Evolutionary conservation across 1,140 invertebrate species (phyloP).

Genomic region (Drosophila busckii): DNA sequence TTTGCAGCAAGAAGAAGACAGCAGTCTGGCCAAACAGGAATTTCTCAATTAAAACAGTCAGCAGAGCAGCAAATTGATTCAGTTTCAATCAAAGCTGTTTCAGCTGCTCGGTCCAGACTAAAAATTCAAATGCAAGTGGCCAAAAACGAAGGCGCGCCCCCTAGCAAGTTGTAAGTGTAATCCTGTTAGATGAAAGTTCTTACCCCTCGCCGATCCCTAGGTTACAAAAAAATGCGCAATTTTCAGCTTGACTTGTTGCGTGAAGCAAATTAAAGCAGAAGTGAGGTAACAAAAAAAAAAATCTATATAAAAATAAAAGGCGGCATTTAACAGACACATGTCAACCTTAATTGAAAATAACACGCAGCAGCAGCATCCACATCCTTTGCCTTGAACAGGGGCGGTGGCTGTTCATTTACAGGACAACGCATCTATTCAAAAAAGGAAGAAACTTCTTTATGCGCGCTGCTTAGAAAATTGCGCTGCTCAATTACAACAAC

Average conservation of each 20-base stretch:
- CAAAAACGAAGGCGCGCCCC: slow-evolving; percentile 8
- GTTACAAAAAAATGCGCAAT: slow-evolving; percentile 57
- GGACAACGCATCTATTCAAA: slow-evolving; percentile 67
- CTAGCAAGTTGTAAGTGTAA: slow-evolving; percentile 39
- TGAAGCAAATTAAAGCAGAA: slow-evolving; percentile 53
- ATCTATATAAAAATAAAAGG: slow-evolving; percentile 2
- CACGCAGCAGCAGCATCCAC: slow-evolving; percentile 31
- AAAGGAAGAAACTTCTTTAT: too few relatives aligned
- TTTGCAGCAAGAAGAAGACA: slow-evolving; percentile 7
- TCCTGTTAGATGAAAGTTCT: slow-evolving; percentile 56
- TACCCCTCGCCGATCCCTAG: slow-evolving; percentile 22
- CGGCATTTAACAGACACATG: slow-evolving; percentile 40
- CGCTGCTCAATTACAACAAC: slow-evolving; percentile 65
- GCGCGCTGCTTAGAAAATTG: slow-evolving; percentile 54
- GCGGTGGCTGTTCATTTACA: slow-evolving; percentile 67
- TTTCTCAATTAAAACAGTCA: slow-evolving; percentile 58
- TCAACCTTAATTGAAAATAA: slow-evolving; percentile 72
- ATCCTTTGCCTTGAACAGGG: slow-evolving; percentile 39
- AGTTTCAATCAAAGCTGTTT: slow-evolving; percentile 22
- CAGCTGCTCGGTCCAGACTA: too few relatives aligned
- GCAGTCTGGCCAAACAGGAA: slow-evolving; percentile 6
- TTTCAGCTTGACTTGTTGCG: slow-evolving; percentile 70
- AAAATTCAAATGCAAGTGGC: slow-evolving; percentile 37
- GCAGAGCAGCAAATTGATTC: slow-evolving; percentile 64
- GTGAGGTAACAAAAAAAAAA: background rate